phyloP scores from a whole-genome alignment of 2,113 vertebrate species.

The Rhinoptilus africanus region DNA sequence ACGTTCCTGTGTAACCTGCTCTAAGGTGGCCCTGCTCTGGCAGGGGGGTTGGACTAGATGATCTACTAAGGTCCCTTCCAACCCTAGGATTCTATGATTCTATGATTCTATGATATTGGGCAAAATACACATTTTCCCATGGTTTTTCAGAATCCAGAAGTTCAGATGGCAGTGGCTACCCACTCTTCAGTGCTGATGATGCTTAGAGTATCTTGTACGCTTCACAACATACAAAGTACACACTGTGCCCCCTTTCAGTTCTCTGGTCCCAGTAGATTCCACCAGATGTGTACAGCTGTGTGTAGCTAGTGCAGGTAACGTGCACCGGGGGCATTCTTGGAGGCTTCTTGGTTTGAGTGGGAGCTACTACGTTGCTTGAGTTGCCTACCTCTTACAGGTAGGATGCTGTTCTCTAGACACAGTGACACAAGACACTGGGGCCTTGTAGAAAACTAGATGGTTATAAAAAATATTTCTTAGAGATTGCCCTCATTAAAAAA shows the following conservation, averaged over 20 bases:
- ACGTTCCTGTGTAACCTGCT: no score
- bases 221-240: rapidly evolving
- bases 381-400: not conserved
- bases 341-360: not conserved
- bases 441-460: not conserved
- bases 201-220: not conserved
- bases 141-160: not conserved
- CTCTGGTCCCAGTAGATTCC: not conserved
- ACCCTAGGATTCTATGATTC: no score
- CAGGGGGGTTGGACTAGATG: no score
- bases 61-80: no score
- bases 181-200: not conserved
- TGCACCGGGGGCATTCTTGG: not conserved
- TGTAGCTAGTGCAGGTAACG: not conserved
- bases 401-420: not conserved
- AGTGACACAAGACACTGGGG: not conserved
- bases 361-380: not conserved
- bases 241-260: not conserved
- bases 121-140: not conserved
- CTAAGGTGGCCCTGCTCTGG: no score
- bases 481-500: not conserved
- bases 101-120: no score
- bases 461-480: not conserved
- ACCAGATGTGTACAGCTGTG: not conserved
- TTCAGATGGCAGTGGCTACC: not conserved